Evolutionary conservation across 2,888 invertebrate species (phyloP), one percentile per base, ranked within the genome.

Genomic region (Sinotaia quadrata): DNA sequence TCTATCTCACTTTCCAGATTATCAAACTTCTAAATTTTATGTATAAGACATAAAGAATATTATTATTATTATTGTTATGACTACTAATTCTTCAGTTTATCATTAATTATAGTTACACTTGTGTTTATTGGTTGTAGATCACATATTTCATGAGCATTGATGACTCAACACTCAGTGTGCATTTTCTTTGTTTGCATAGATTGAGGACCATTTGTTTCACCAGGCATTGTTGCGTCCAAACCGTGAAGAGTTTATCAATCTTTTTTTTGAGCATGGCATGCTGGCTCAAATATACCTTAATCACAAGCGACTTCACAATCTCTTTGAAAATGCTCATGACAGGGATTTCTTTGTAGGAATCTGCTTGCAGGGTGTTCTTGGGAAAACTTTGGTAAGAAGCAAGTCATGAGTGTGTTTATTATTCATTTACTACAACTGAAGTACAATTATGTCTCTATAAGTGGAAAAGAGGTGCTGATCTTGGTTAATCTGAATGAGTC

Each of bases 251-350:
- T 88, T 88, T 72, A 84, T 88, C 3, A 86, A 87, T 41, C 74
- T 88, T 24, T 88, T 88, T 67, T 75, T 88, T 18, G 81, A 85
- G 24, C 84, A 85, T 62, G 87, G 87, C 36, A 87, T 88, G 65
- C 79, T 81, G 69, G 78, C 88, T 61, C 87, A 87, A 73, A 85
- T 85, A 62, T 88, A 83, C 67, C 76, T 88, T 12, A 81, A 80
- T 63, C 81, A 81, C 69, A 79, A 78, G 62, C 78, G 82, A 44
- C 74, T 81, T 21, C 80, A 80, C 41, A 67, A 77, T 72, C 79
- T 79, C 56, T 87, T 85, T 74, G 83, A 85, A 68, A 80, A 80
- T 66, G 81, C 84, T 7, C 80, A 84, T 47, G 81, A 84, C 67
- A 75, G 82, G 60, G 86, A 87, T 54, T 87, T 88, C 73, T 87